Evolutionary conservation across 2,797 vertebrate species (phyloP).

Genomic region (Lutjanus argentimaculatus): DNA sequence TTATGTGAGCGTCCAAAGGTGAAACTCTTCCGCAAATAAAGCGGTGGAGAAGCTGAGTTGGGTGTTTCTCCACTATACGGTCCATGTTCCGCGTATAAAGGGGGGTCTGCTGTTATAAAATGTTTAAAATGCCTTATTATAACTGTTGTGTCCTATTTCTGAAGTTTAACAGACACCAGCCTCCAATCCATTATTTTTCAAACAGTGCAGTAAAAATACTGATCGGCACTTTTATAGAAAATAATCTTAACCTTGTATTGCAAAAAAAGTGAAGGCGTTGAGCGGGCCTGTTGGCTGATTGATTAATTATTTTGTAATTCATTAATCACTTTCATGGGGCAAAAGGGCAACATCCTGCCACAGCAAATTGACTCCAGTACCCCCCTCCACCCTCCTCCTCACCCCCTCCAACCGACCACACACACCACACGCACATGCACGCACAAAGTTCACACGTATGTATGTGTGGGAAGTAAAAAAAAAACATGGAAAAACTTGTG

Average conservation of each 20-base stretch:
- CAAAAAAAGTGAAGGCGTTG: constrained; percentile 27
- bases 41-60: constrained; percentile 43
- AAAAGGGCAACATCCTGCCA: constrained; percentile 79
- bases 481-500: constrained; percentile 92
- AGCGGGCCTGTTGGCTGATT: constrained; percentile 65
- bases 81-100: constrained; percentile 18
- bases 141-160: constrained; percentile 33
- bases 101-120: constrained; percentile 39
- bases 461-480: constrained; percentile 55
- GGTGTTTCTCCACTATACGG: constrained; percentile 35
- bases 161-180: constrained; percentile 39
- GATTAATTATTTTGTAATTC: constrained; percentile 81
- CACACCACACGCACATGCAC: constrained; percentile 41
- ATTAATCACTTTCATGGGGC: constrained; percentile 79
- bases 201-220: constrained; percentile 24
- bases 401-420: constrained; percentile 39
- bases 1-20: constrained; percentile 50
- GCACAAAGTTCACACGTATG: constrained; percentile 45
- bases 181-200: constrained; percentile 19
- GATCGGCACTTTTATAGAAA: constrained; percentile 22
- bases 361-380: constrained; percentile 78
- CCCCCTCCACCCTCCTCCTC: neutral
- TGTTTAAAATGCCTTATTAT: constrained; percentile 43
- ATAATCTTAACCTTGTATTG: constrained; percentile 39
- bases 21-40: constrained; percentile 47